These are phyloP conservation scores for Fragum fragum DNA, from an alignment of 2,888 invertebrate species.

Conservation along the genomic window DNA sequence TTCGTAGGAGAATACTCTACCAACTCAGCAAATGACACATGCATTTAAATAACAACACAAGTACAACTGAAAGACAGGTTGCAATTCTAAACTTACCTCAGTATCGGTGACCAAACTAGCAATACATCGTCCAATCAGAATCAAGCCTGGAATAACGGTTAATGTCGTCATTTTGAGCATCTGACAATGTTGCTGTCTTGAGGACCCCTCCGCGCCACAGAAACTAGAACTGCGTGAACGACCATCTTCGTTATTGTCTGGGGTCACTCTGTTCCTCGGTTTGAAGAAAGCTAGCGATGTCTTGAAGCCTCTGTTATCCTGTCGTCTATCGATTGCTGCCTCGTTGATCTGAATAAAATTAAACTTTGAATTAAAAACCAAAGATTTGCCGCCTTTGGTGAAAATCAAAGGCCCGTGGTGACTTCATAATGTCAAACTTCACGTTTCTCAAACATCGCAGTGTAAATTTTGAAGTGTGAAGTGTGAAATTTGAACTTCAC, in stretches of 20 bases:
- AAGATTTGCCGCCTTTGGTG: too few relatives aligned
- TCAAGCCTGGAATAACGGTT: constrained; percentile 49
- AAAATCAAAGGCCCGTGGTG: too few relatives aligned
- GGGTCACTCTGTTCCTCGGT: not conserved
- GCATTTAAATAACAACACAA: too few relatives aligned
- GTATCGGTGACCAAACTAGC: constrained; percentile 40
- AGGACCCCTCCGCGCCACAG: constrained; percentile 45
- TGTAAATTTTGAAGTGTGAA: too few relatives aligned
- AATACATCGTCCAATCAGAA: constrained; percentile 50
- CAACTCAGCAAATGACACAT: too few relatives aligned
- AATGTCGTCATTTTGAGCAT: constrained; percentile 49
- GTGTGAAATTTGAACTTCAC: too few relatives aligned
- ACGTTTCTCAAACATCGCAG: too few relatives aligned
- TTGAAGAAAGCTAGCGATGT: not conserved
- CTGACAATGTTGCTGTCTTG: constrained; percentile 44
- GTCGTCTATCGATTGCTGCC: not conserved
- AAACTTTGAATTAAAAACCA: too few relatives aligned
- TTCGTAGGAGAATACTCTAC: too few relatives aligned
- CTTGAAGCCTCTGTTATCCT: not conserved
- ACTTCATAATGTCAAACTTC: too few relatives aligned
- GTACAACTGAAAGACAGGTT: too few relatives aligned
- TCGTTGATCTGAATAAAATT: not conserved
- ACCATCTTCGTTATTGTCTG: not conserved
- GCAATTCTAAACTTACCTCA: constrained; percentile 34
- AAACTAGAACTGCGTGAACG: not conserved